Evolutionary conservation across 1,140 invertebrate species (phyloP).

Genomic region (Dendroctonus valens): DNA sequence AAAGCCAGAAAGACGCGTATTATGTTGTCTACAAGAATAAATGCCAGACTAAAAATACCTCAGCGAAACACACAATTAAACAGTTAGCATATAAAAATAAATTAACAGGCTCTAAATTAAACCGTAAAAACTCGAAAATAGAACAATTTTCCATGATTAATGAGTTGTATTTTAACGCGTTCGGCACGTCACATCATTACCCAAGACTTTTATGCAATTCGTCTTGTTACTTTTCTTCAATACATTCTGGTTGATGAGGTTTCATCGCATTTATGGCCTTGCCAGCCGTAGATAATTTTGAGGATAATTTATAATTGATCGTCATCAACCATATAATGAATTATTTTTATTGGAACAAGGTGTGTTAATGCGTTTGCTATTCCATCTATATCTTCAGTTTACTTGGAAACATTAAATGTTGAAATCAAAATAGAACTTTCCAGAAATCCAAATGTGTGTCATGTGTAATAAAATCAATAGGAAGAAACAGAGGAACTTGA

Average conservation of each 20-base stretch:
- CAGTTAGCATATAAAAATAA: conserved; percentile 28
- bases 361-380: too few species aligned
- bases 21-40: conserved; percentile 15
- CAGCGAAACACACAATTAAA: conserved; percentile 12
- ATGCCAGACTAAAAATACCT: conserved; percentile 16
- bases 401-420: too few species aligned
- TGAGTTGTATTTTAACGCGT: conserved; percentile 1
- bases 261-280: too few species aligned
- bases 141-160: conserved; percentile 29
- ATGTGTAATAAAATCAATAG: too few species aligned
- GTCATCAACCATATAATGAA: too few species aligned
- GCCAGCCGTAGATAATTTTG: too few species aligned
- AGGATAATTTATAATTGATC: too few species aligned
- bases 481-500: too few species aligned
- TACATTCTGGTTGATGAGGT: neutral
- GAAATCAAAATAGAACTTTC: too few species aligned
- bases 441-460: too few species aligned
- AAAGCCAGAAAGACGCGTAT: conserved; percentile 9
- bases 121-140: conserved; percentile 28
- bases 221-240: neutral
- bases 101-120: conserved; percentile 23
- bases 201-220: conserved; percentile 8
- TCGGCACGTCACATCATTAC: conserved; percentile 1
- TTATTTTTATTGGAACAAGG: too few species aligned
- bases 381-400: too few species aligned